These are phyloP conservation scores for Girardinichthys multiradiatus DNA, from an alignment of 2,113 vertebrate species.

Conservation along the genomic window DNA sequence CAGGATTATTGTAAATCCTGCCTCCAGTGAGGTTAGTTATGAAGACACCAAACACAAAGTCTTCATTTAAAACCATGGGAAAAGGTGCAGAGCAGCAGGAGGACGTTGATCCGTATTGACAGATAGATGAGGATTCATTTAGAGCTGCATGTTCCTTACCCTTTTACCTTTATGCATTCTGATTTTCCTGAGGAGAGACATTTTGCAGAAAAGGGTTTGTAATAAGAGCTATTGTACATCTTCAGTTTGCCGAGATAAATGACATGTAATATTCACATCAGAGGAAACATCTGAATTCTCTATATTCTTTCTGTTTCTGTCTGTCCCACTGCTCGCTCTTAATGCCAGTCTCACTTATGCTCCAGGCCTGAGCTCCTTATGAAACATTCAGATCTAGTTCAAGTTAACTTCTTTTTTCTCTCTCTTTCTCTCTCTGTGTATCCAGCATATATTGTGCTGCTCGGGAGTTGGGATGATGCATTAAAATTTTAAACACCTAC, in stretches of 20 bases:
- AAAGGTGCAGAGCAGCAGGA: background rate
- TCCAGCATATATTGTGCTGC: constrained; percentile 59
- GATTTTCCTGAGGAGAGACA: constrained; percentile 17
- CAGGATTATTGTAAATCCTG: constrained; percentile 1
- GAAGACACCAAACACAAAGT: background rate
- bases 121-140: constrained; percentile 36
- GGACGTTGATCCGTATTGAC: constrained; percentile 19
- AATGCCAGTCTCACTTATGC: constrained; percentile 77
- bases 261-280: constrained; percentile 4
- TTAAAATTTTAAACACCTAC: constrained; percentile 69
- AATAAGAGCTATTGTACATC: constrained; percentile 39
- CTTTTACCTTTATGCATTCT: constrained; percentile 9
- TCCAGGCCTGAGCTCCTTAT: constrained; percentile 64
- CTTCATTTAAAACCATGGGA: constrained; percentile 15
- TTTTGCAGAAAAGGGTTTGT: constrained; percentile 20
- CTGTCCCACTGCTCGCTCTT: constrained; percentile 43
- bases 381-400: constrained; percentile 71
- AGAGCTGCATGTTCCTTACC: constrained; percentile 13
- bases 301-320: constrained; percentile 18
- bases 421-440: constrained; percentile 1
- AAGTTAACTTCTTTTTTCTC: constrained; percentile 22
- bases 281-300: constrained; percentile 46
- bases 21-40: constrained; percentile 1
- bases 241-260: constrained; percentile 38
- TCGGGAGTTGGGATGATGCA: constrained; percentile 29